Percentiles rank a stretch among this genome's conserved stretches.
These are phyloP conservation scores for Echinarachnius parma DNA, from an alignment of 53 echinoderm and acorn worm species.

Conservation along the genomic window DNA sequence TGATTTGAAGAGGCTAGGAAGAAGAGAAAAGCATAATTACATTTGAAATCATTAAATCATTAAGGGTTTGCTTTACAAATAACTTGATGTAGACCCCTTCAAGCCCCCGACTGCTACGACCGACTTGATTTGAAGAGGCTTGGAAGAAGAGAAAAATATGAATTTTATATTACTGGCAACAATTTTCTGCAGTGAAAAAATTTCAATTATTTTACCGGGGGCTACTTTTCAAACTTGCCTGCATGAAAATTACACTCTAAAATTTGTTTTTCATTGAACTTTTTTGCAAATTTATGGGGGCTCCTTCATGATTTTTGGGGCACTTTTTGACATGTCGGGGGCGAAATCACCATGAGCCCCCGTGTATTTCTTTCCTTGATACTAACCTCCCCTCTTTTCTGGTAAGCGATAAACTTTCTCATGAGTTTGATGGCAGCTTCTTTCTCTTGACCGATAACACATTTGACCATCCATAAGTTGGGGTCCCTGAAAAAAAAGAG, in stretches of 20 bases:
- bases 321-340: no score
- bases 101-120: slow-evolving; percentile 88
- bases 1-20: slow-evolving; percentile 92
- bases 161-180: no score
- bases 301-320: no score
- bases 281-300: no score
- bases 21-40: neutral
- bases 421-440: slow-evolving; percentile 85
- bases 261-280: no score
- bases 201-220: no score
- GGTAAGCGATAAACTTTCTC: slow-evolving; percentile 95
- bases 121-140: slow-evolving; percentile 98
- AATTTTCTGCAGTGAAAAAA: no score
- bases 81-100: slow-evolving; percentile 94
- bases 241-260: no score
- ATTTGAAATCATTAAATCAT: no score
- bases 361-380: no score
- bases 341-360: no score
- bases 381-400: slow-evolving; percentile 90
- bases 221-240: no score
- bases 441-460: slow-evolving; percentile 88
- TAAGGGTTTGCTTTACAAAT: slow-evolving; percentile 93
- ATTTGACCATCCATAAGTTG: slow-evolving; percentile 97
- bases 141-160: neutral
- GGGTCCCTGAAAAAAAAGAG: slow-evolving; percentile 68